Base-by-base conservation (phyloP, 2,797 vertebrate genomes). In the Erethizon dorsatum region DNA sequence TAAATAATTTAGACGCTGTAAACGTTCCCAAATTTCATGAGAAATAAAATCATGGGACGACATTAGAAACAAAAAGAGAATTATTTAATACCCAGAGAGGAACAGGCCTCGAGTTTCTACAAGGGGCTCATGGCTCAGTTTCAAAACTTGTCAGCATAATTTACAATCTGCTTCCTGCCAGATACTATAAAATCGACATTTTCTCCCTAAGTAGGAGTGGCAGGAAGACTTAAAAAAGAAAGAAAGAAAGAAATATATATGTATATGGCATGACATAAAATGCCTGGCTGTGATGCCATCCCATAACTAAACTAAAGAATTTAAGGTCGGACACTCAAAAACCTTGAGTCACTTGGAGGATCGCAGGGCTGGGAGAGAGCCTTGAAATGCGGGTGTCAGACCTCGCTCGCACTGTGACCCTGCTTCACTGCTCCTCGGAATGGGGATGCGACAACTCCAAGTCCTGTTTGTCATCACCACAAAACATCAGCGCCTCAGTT, bases 21-120 rank as follows among this genome's bases (percentile, higher is more conserved):
- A 89, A 94, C 83, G 65, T 94, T 89, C 69, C 94, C 78, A 97
- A 91, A 75, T 97, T 94, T 95, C 97, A 94, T 97, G 93, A 96
- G 90, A 97, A 97, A 97, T 96, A 97, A 98, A 98, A 93, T 96
- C 92, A 89, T 90, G 86, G 56, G 83, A 97, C 80, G 93, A 57
- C n/a, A 82, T 61, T 94, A 80, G 92, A 91, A 85, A 83, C 83
- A 91, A 91, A 96, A 93, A 83, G 61, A 95, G 83, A 91, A 92
- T 96, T 47, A 86, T 96, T 96, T 94, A 85, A 88, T 83, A 26
- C 54, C 79, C 84, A 63, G 13, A 75, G 67, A 86, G 24, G 22
- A 87, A 78, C 26, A 54, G 41, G 65, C 41, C 41, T 89, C 50
- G 20, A 12, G 2, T 80, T 89, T 94, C 69, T 52, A 7, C 79